Conservation (phyloP, 2,888 invertebrate genomes). For the Folsomia candida region DNA sequence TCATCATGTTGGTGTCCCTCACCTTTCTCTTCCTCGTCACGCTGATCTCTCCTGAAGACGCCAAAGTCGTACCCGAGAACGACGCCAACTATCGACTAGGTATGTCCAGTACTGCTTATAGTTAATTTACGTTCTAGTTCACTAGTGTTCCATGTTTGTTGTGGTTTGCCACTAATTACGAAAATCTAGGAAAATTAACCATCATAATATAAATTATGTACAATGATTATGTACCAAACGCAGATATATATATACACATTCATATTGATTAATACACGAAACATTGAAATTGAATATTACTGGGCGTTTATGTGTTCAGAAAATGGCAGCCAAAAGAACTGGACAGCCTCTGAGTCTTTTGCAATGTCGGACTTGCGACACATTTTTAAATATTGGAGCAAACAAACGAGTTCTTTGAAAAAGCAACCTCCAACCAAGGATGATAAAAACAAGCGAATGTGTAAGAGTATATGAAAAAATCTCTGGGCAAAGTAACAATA, state of each 20-base stretch:
- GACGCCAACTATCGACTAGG: background rate
- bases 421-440: background rate
- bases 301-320: background rate
- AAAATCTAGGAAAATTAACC: no score
- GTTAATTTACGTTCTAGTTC: no score
- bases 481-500: no score
- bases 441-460: background rate
- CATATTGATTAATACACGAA: no score
- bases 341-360: background rate
- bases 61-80: background rate
- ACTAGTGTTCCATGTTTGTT: no score
- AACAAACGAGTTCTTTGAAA: background rate
- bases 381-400: background rate
- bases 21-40: conserved; percentile 38
- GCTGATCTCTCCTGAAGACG: conserved; percentile 32
- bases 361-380: background rate
- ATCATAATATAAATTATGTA: no score
- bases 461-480: background rate
- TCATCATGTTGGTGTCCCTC: conserved; percentile 32
- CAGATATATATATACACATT: no score
- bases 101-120: background rate
- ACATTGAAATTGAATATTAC: background rate
- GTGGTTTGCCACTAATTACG: no score
- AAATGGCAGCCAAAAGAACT: background rate
- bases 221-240: no score